Evolutionary conservation across 2,888 invertebrate species (phyloP), one percentile per base, ranked within the genome.

Genomic region (Acrobasis suavella): DNA sequence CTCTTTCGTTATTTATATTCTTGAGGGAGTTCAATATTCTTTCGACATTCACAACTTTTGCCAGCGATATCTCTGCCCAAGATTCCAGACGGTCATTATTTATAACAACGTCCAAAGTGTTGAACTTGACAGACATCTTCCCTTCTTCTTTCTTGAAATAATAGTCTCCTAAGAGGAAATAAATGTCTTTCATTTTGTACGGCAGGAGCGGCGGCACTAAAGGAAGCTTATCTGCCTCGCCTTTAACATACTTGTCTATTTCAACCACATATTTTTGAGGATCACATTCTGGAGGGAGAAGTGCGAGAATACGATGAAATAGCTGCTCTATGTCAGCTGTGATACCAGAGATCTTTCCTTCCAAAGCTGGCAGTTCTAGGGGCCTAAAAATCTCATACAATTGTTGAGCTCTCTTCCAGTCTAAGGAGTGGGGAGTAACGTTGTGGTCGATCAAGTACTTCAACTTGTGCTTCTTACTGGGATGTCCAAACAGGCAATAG

Each of bases 121-220:
- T 98, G 83, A 96, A 97, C 76, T 96, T 95, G 2, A 96, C 93
- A 12, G 97, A 96, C 78, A 95, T 94, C 38, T 89, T 87, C 70
- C 93, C 95, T 71, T 97, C 97, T 72, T 96, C 95, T 78, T 95
- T 96, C 85, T 98, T 98, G 78, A 98, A 97, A 85, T 98, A 96
- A 85, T 96, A 97, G 89, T 99, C 98, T 0, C 96, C 98, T 32
- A 99, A 87, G n/a, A 98, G 90, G 81, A 98, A 98, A 83, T 96
- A 98, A 64, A 98, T 95, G 61, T 96, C 95, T 49, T 94, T 93
- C 76, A 96, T 93, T 80, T 94, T 93, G 68, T 91, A 93, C 0
- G 95, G 94, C 56, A 95, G 73, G 7, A 92, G 77, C 63, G 89
- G 86, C 49, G 90, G 91, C n/a, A 93, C 84, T 2, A 75, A 77